phyloP scores from a whole-genome alignment of 2,888 invertebrate species.

The Pristionchus arcanus region DNA sequence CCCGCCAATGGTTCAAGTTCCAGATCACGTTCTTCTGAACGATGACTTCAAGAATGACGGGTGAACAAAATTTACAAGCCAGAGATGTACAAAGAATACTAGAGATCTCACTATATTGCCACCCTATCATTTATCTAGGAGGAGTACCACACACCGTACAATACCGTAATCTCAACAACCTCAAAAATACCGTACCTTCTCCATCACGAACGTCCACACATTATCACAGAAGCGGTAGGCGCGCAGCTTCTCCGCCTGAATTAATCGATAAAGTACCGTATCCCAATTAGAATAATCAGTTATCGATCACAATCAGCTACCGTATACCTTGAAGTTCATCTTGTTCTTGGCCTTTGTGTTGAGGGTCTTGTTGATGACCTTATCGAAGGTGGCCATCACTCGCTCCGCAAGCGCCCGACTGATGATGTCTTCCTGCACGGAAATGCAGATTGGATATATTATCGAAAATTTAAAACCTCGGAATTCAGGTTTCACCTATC shows the following conservation, averaged over 20 bases:
- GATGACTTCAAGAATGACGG: too few relatives aligned
- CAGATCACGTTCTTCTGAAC: too few relatives aligned
- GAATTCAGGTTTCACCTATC: too few relatives aligned
- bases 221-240: slow-evolving; percentile 97
- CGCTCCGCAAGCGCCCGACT: slow-evolving; percentile 93
- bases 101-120: too few relatives aligned
- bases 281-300: not conserved
- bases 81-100: too few relatives aligned
- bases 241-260: slow-evolving; percentile 84
- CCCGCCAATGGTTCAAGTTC: too few relatives aligned
- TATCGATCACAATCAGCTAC: not conserved
- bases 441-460: not conserved
- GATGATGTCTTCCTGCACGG: slow-evolving; percentile 87
- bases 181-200: slow-evolving; percentile 85
- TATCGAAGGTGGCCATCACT: slow-evolving; percentile 96
- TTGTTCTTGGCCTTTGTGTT: slow-evolving; percentile 91
- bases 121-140: too few relatives aligned
- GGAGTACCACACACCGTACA: too few relatives aligned
- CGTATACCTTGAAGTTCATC: slow-evolving; percentile 89
- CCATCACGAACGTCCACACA: slow-evolving; percentile 99
- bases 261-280: slow-evolving; percentile 52
- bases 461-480: too few relatives aligned
- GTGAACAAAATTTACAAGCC: too few relatives aligned
- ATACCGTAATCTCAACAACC: too few relatives aligned
- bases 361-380: slow-evolving; percentile 94